Conservation (phyloP, 2,888 invertebrate species). For the Cyaniris semiargus region DNA sequence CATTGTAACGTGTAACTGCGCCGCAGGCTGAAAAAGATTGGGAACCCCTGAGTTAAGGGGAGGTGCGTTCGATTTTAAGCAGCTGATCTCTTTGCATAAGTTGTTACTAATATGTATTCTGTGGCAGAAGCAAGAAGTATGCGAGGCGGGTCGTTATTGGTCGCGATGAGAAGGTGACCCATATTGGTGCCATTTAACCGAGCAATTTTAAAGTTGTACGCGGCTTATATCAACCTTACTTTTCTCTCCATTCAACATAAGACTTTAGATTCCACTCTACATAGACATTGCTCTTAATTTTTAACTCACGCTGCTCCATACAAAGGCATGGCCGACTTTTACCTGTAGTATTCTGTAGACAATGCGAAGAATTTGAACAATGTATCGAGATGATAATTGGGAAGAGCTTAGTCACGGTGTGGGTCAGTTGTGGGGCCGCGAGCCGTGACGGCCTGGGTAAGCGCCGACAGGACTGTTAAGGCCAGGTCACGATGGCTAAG, state of each 20-base stretch:
- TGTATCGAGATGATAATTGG: constrained; percentile 28
- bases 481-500: neutral
- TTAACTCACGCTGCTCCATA: neutral
- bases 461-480: constrained; percentile 13
- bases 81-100: no score
- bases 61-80: no score
- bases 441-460: constrained; percentile 39
- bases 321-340: constrained; percentile 9
- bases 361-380: constrained; percentile 17
- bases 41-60: no score
- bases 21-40: no score
- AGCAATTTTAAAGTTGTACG: neutral
- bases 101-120: no score
- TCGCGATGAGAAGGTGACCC: no score
- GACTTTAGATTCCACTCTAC: neutral
- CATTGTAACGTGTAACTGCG: no score
- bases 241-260: neutral
- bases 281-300: neutral
- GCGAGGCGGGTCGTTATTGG: no score
- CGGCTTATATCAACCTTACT: neutral
- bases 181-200: no score
- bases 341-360: constrained; percentile 10
- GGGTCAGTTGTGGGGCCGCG: constrained; percentile 33
- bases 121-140: no score
- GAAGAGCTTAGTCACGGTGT: constrained; percentile 31